These are phyloP conservation scores for Smittia sp. DNA, from an alignment of 2,888 invertebrate species.

Conservation along the genomic window DNA sequence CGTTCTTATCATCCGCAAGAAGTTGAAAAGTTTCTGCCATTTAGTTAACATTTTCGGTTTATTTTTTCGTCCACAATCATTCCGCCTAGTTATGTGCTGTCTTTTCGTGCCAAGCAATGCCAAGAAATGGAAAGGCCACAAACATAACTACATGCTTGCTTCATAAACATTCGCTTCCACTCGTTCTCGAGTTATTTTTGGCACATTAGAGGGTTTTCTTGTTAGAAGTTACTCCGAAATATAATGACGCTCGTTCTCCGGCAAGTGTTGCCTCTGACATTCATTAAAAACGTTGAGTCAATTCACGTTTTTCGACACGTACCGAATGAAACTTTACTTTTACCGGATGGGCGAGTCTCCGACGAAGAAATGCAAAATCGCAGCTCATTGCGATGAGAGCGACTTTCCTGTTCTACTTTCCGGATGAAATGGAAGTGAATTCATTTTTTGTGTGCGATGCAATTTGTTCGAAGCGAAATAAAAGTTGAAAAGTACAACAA, in stretches of 20 bases:
- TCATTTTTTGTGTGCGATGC: background rate
- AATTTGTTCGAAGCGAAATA: background rate
- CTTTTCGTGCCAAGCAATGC: background rate
- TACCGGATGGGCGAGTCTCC: too few relatives aligned
- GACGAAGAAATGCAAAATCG: too few relatives aligned
- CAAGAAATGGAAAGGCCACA: background rate
- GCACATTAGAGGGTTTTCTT: background rate
- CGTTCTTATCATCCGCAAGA: background rate
- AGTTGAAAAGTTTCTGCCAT: conserved; percentile 39
- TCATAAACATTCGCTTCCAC: background rate
- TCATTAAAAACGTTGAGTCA: too few relatives aligned
- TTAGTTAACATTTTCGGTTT: conserved; percentile 31
- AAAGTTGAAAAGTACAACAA: background rate
- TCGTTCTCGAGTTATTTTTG: background rate
- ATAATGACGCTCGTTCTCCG: too few relatives aligned
- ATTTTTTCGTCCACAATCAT: background rate
- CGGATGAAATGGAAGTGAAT: conserved; percentile 13
- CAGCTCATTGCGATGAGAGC: too few relatives aligned
- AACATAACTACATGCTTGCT: background rate
- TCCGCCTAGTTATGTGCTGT: background rate
- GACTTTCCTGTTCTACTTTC: too few relatives aligned
- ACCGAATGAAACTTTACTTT: too few relatives aligned
- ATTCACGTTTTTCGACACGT: too few relatives aligned
- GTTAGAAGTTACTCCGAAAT: too few relatives aligned
- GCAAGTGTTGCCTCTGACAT: too few relatives aligned